A percentile compares a stretch with the other conserved stretches of the same genome.
Evolutionary conservation across 2,888 invertebrate species (phyloP).

Genomic region (Trichogramma evanescens): DNA sequence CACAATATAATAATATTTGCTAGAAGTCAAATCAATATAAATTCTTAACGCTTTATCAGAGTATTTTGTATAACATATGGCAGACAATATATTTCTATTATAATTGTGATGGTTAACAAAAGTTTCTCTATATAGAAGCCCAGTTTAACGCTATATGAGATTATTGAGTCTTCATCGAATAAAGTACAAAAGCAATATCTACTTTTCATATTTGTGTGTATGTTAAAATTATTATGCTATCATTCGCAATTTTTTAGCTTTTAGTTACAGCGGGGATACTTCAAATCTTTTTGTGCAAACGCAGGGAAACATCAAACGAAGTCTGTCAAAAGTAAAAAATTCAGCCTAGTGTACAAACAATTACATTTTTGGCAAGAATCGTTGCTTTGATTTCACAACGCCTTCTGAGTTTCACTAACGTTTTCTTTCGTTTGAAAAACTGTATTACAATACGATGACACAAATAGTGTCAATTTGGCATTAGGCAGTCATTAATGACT

Average conservation of each 20-base stretch:
- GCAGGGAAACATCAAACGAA: neutral
- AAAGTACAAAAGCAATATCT: neutral
- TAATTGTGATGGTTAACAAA: too few species aligned
- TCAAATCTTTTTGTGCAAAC: conserved; percentile 20
- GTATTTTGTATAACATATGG: neutral
- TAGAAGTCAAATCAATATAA: conserved; percentile 18
- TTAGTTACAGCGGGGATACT: neutral
- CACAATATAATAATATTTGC: conserved; percentile 7
- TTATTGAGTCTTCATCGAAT: neutral
- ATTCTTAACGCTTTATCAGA: conserved; percentile 8
- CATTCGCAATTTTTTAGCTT: conserved; percentile 5
- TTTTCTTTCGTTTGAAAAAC: conserved; percentile 8
- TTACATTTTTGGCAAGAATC: conserved; percentile 18
- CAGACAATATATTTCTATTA: too few species aligned
- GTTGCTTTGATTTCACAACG: conserved; percentile 10
- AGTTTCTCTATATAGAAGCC: too few species aligned
- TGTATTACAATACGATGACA: conserved; percentile 16
- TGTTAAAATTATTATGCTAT: neutral
- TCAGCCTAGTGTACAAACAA: conserved; percentile 9
- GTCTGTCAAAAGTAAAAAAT: conserved; percentile 6
- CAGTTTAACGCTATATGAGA: too few species aligned
- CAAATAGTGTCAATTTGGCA: conserved; percentile 36
- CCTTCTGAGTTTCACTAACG: conserved; percentile 12
- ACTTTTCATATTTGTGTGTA: neutral
- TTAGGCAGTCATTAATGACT: conserved; percentile 41